These are phyloP conservation scores for Pristionchus maxplancki DNA, from an alignment of 2,888 invertebrate species.

Conservation along the genomic window DNA sequence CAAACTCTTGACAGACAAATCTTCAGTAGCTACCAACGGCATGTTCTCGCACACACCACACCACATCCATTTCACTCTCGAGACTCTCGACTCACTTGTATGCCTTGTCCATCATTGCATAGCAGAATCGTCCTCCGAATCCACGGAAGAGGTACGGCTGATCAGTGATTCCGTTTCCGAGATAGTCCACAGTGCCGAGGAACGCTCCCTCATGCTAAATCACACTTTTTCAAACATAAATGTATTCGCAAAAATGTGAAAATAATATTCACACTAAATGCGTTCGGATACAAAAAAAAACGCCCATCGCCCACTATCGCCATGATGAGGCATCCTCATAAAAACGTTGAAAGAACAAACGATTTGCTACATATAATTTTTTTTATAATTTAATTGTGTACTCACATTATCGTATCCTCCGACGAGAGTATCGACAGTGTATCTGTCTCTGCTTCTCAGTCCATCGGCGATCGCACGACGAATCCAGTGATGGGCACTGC, in stretches of 20 bases:
- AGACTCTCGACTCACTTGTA: slow-evolving; percentile 81
- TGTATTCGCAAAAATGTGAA: no score
- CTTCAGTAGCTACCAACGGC: neutral
- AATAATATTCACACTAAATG: no score
- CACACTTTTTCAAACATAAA: neutral
- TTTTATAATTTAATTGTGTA: no score
- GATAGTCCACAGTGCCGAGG: slow-evolving; percentile 94
- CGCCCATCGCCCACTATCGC: slow-evolving; percentile 74
- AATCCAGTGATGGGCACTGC: slow-evolving; percentile 93
- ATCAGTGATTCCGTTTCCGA: slow-evolving; percentile 88
- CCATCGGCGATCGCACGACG: slow-evolving; percentile 79
- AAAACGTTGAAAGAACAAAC: no score
- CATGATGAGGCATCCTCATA: no score
- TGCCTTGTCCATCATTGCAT: slow-evolving; percentile 94
- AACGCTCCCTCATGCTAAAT: slow-evolving; percentile 83
- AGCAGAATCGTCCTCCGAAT: slow-evolving; percentile 93
- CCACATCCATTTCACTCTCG: neutral
- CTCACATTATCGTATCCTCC: slow-evolving; percentile 86
- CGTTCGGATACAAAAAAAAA: no score
- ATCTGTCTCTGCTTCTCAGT: slow-evolving; percentile 57
- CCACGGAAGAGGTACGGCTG: slow-evolving; percentile 92
- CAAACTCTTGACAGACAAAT: neutral
- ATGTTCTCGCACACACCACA: neutral
- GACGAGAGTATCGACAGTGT: slow-evolving; percentile 85
- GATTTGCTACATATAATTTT: no score